Conservation (phyloP, 2,888 invertebrate species). For the Unio pictorum region DNA sequence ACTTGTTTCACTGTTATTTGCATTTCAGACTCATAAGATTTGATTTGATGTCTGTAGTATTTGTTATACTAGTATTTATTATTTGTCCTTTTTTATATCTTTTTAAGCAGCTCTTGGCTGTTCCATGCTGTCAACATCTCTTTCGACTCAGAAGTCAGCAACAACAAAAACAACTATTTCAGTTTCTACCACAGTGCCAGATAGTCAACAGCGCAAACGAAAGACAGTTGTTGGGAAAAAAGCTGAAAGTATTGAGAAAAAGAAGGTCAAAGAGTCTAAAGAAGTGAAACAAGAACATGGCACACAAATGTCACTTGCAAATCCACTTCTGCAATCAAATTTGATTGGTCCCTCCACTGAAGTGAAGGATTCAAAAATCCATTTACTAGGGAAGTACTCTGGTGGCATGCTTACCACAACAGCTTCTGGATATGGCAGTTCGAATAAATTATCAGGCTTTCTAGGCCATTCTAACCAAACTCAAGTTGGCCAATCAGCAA, state of each 20-base stretch:
- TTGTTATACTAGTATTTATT: too few species aligned
- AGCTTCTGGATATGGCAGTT: background rate
- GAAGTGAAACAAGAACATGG: background rate
- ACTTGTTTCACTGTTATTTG: too few species aligned
- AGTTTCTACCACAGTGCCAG: background rate
- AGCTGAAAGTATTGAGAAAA: slow-evolving; percentile 12
- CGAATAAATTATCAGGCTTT: background rate
- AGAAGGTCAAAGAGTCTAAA: slow-evolving; percentile 5
- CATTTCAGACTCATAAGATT: too few species aligned
- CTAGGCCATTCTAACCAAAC: background rate
- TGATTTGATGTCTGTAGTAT: too few species aligned
- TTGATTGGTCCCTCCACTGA: background rate
- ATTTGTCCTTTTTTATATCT: too few species aligned
- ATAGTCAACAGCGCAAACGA: slow-evolving; percentile 6
- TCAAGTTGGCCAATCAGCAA: too few species aligned
- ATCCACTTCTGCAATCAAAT: background rate
- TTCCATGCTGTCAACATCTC: background rate
- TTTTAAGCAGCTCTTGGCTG: too few species aligned
- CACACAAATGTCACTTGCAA: slow-evolving; percentile 4
- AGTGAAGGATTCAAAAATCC: background rate
- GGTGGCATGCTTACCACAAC: background rate
- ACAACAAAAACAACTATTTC: slow-evolving; percentile 7
- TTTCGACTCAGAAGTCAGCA: slow-evolving; percentile 3
- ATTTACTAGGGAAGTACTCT: background rate
- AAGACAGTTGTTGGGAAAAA: slow-evolving; percentile 7